phyloP scores from a whole-genome alignment of 1,140 invertebrate genomes.

The Myzus persicae region DNA sequence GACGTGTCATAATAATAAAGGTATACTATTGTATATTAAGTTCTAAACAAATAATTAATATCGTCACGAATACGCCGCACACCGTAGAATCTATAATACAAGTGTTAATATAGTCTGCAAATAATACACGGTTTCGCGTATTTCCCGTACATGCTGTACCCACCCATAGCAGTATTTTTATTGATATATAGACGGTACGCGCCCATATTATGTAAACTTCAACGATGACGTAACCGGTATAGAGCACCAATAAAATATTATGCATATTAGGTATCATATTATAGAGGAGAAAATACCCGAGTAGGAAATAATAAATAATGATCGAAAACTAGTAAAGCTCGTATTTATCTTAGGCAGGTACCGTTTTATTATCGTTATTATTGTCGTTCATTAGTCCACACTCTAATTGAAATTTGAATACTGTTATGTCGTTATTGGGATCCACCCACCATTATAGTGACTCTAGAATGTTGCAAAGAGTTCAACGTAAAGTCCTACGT shows the following conservation, averaged over 20 bases:
- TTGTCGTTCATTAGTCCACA: too few relatives aligned
- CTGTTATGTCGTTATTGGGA: not conserved
- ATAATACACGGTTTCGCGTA: not conserved
- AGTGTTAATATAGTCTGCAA: not conserved
- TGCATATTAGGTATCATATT: not conserved
- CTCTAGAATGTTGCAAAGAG: not conserved
- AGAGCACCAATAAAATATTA: not conserved
- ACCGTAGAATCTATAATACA: not conserved
- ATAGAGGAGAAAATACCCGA: not conserved
- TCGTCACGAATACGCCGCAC: not conserved
- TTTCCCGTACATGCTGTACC: not conserved
- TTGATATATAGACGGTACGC: not conserved
- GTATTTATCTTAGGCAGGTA: not conserved
- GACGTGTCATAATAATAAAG: not conserved
- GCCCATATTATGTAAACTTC: not conserved
- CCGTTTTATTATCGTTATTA: not conserved
- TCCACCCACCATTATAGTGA: not conserved
- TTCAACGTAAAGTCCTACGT: too few relatives aligned
- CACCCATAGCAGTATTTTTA: not conserved
- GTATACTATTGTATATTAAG: not conserved
- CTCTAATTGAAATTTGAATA: too few relatives aligned
- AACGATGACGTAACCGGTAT: not conserved
- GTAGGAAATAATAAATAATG: not conserved
- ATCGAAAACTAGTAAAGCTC: not conserved
- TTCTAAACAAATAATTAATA: conserved; percentile 11